Base-by-base conservation (phyloP, 2,888 invertebrate species). In the Amphipoea oculea region DNA sequence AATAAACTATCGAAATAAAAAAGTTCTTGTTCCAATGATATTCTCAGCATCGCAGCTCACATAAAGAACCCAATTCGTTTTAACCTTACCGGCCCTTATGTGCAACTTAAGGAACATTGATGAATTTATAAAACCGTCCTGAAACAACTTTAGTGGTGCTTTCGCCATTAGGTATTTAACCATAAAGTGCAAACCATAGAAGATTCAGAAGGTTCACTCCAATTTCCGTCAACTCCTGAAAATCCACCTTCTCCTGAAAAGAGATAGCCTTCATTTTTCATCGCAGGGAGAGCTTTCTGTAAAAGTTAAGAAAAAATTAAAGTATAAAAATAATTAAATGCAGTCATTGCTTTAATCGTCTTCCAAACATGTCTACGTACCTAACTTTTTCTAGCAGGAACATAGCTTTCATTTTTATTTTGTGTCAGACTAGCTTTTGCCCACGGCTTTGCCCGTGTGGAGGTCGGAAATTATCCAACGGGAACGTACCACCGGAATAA, bases 81-180 rank as follows among this genome's bases (percentile, higher is more conserved):
- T 3, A 17, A 17, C 9, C n/a, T n/a, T 7, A 70, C 60, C 36
- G 17, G 20, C 42, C 45, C 20, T 73, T 51, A 79, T 23, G 1
- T 29, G 45, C 54, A 70, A 45, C 14, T 4, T 65, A 48, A 40
- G 29, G 12, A 73, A 65, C 70, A 73, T 67, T 60, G 75, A 66
- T 86, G 69, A 86, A 83, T 81, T 75, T 81, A 73, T 86, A 86
- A 83, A 86, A 73, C 65, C 7, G 4, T 14, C 72, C 45, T 65
- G 63, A n/a, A 81, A 69, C 72, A 73, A 73, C 51, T 48, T 66
- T 36, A 70, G 45, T 45, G 20, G 68, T 69, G 60, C 54, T 82
- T 69, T 82, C 40, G 17, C 83, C 54, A 77, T 68, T 82, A 76
- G 11, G n/a, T 60, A 60, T 60, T 60, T n/a, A 60, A 60, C 29